Base-by-base conservation (phyloP, 2,888 invertebrate genomes). In the Litoditis marina region DNA sequence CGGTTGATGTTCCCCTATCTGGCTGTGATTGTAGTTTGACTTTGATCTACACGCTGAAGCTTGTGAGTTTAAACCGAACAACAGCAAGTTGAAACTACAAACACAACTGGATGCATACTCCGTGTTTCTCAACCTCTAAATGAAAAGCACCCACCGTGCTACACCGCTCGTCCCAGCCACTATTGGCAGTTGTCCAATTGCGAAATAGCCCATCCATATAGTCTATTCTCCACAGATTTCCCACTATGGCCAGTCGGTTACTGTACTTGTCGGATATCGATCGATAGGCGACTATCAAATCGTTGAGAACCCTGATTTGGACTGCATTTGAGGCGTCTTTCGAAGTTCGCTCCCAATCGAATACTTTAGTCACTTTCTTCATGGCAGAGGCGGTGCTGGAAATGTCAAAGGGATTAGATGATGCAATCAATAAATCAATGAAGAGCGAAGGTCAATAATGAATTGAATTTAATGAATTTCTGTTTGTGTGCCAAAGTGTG, bases 161-260 rank as follows among this genome's bases (percentile, higher is more conserved):
- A 34, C 59, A 59, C 8, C 69, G 62, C 1, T 60, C 39, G 4
- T 59, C 55, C 71, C 69, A 71, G 34, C 67, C 65, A 0, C 53
- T 52, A 28, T 63, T 64, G 25, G 22, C 47, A 34, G 42, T 60
- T 0, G 68, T 74, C 56, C 68, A 69, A n/a, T 76, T 68, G 16
- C 59, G 63, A 49, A 77, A 73, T n/a, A 71, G 46, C n/a, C 66
- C 55, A 47, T 71, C 67, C 30, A 78, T 61, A 55, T 56, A 76
- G 32, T 70, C 61, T 31, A 65, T 62, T 28, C 63, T 64, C 77
- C 77, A 78, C 57, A 77, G 77, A 13, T 69, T 69, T 16, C 77
- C 78, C 1, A 78, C 73, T 13, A 73, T 68, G 4, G 75, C 76
- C 46, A 77, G 36, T 32, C 73, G 58, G 55, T 72, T 72, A 25